A percentile compares a stretch with the other conserved stretches of the same genome.
phyloP scores from a whole-genome alignment of 2,888 invertebrate genomes.

The Prostheceraeus crozeri region DNA sequence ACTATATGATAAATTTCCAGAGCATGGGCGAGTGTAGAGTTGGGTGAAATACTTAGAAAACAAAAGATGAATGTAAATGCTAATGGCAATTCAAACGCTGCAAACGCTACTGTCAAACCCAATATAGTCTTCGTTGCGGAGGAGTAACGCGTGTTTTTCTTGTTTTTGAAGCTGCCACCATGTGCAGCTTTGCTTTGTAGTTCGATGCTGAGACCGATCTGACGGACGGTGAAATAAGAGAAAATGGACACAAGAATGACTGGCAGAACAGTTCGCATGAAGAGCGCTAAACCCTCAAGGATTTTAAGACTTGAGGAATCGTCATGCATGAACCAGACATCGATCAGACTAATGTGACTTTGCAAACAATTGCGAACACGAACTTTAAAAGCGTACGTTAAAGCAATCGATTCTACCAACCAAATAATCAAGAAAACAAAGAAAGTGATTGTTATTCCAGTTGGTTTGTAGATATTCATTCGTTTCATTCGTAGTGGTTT shows the following conservation, averaged over 20 bases:
- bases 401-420: conserved; percentile 22
- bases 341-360: neutral
- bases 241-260: conserved; percentile 18
- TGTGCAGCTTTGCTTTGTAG: neutral
- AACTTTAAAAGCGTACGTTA: neutral
- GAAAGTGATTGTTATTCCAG: neutral
- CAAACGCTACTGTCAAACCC: conserved; percentile 13
- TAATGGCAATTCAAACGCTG: conserved; percentile 12
- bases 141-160: neutral
- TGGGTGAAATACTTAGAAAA: neutral
- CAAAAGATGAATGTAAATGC: conserved; percentile 19
- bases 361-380: neutral
- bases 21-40: neutral
- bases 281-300: neutral
- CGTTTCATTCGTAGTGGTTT: neutral
- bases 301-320: neutral
- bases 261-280: conserved; percentile 13
- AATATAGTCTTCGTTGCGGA: conserved; percentile 19
- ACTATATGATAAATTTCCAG: neutral
- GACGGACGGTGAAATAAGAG: conserved; percentile 1
- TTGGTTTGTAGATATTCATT: neutral
- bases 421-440: neutral
- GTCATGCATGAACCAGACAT: conserved; percentile 10
- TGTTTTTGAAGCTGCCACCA: neutral
- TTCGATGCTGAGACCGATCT: neutral